phyloP scores from a whole-genome alignment of 1,140 invertebrate genomes.

The Cataglyphis hispanica region DNA sequence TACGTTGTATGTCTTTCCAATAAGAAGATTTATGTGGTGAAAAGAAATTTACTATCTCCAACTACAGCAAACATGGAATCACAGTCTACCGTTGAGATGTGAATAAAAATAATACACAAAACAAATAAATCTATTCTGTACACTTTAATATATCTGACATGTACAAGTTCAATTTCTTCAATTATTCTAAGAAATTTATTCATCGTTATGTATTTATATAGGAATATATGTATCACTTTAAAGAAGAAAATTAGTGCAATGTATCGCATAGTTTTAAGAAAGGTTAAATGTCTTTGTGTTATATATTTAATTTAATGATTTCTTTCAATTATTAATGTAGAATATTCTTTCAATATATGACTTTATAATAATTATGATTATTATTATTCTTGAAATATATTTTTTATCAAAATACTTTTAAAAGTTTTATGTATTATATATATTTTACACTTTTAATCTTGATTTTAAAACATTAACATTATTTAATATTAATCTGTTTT shows the following conservation, averaged over 20 bases:
- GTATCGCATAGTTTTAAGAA: conserved; percentile 1
- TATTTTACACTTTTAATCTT: background rate
- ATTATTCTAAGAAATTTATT: conserved; percentile 14
- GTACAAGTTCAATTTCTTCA: conserved; percentile 14
- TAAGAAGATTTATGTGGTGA: conserved; percentile 93
- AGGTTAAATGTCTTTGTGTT: background rate
- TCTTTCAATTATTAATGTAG: background rate
- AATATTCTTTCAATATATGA: conserved; percentile 27
- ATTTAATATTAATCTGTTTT: background rate
- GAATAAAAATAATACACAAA: background rate
- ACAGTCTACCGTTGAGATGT: conserved; percentile 72
- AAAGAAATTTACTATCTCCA: conserved; percentile 84
- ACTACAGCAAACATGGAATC: conserved; percentile 57
- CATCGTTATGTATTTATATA: conserved; percentile 29
- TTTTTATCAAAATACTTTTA: conserved; percentile 38
- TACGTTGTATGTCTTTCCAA: conserved; percentile 95
- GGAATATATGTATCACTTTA: conserved; percentile 9
- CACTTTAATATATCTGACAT: conserved; percentile 14
- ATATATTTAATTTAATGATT: background rate
- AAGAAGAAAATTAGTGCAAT: conserved; percentile 20
- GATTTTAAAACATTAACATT: background rate
- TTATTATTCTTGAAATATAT: conserved; percentile 15
- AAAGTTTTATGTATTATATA: background rate
- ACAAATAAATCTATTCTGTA: conserved; percentile 21
- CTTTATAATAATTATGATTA: background rate